Conservation (phyloP, 2,797 vertebrate species). For the Alosa sapidissima region DNA sequence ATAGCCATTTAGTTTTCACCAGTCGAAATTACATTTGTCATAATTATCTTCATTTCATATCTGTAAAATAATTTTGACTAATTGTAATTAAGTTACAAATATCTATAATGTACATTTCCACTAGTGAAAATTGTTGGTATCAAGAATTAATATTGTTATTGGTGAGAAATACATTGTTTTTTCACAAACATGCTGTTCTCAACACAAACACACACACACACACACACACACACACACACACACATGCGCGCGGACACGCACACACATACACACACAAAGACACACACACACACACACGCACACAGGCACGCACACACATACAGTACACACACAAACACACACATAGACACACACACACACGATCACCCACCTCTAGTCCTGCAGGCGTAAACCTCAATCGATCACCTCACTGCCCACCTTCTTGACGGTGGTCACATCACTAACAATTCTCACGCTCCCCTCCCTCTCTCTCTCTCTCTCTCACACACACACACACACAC, state of each 20-base stretch:
- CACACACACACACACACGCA: too few relatives aligned
- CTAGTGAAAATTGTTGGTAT: too few relatives aligned
- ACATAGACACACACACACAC: neutral
- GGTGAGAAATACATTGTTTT: too few relatives aligned
- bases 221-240: conserved; percentile 35
- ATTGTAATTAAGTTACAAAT: too few relatives aligned
- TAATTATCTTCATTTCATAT: too few relatives aligned
- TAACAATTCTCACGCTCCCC: neutral
- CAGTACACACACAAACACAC: neutral
- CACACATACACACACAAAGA: neutral
- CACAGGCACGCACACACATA: neutral
- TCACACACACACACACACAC: neutral
- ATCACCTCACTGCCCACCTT: neutral
- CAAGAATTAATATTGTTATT: too few relatives aligned
- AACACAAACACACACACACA: conserved; percentile 37
- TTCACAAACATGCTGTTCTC: too few relatives aligned
- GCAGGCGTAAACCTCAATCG: neutral
- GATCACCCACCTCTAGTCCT: neutral
- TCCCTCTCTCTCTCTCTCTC: neutral
- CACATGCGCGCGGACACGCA: neutral
- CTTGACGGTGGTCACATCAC: neutral
- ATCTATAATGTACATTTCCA: too few relatives aligned
- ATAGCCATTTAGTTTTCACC: too few relatives aligned
- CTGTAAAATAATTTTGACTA: too few relatives aligned
- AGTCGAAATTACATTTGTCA: too few relatives aligned